Conservation (phyloP, 2,888 invertebrate species). For the Amiota communis region DNA sequence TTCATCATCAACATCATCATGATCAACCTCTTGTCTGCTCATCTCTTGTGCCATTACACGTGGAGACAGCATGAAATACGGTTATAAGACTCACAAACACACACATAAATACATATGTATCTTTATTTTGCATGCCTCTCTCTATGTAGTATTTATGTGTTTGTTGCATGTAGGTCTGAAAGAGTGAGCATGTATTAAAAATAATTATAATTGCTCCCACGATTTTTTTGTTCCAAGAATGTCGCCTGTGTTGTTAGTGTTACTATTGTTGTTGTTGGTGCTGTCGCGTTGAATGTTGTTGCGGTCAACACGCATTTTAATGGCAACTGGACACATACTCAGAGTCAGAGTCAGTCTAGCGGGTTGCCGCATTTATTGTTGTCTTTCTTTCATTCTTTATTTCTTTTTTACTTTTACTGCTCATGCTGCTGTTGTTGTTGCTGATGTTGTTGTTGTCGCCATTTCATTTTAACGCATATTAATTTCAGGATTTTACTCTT, state of each 20-base stretch:
- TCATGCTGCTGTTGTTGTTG: conserved; percentile 42
- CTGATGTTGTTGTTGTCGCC: conserved; percentile 50
- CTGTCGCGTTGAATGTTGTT: conserved; percentile 25
- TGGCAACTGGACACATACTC: conserved; percentile 30
- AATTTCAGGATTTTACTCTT: conserved; percentile 67
- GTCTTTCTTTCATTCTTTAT: conserved; percentile 29
- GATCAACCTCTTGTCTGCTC: neutral
- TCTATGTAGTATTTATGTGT: conserved; percentile 40
- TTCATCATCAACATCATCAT: neutral
- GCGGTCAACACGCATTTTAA: conserved; percentile 52
- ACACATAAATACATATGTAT: conserved; percentile 34
- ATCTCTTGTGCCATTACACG: conserved; percentile 3
- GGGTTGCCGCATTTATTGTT: conserved; percentile 39
- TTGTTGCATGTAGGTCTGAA: conserved; percentile 39
- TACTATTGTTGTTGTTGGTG: conserved; percentile 11
- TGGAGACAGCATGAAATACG: conserved; percentile 66
- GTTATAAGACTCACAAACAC: conserved; percentile 52
- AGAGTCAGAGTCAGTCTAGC: neutral
- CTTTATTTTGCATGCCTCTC: conserved; percentile 52
- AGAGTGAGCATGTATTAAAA: conserved; percentile 53
- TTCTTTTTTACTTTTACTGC: conserved; percentile 13
- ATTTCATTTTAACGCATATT: conserved; percentile 68
- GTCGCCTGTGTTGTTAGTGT: conserved; percentile 39
- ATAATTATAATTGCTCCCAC: conserved; percentile 74
- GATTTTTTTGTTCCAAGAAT: conserved; percentile 67